Percentiles rank a stretch among this genome's conserved stretches.
Conservation (phyloP, 2,113 vertebrate genomes). For the Corvus hawaiiensis region DNA sequence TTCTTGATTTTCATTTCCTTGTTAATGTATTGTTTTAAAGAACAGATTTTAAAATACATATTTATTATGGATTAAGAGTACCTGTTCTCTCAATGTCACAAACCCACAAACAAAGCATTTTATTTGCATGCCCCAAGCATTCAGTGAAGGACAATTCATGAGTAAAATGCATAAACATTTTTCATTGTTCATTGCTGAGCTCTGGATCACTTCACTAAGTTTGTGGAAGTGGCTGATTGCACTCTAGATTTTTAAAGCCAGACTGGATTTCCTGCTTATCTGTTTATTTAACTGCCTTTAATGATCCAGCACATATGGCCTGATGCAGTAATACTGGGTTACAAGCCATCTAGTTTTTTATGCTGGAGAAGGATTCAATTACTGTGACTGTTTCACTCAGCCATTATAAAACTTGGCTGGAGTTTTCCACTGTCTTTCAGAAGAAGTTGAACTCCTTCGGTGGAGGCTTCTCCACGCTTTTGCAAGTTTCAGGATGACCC, state of each 20-base stretch:
- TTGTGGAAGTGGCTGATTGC: background rate
- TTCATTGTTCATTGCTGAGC: background rate
- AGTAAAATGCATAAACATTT: background rate
- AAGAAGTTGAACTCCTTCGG: background rate
- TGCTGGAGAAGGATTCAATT: background rate
- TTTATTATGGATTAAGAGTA: background rate
- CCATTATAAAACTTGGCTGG: background rate
- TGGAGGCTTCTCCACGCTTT: background rate
- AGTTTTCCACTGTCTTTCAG: background rate
- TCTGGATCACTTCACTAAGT: background rate
- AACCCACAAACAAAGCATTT: background rate
- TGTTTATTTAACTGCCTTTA: constrained; percentile 9
- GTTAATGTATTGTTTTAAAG: background rate
- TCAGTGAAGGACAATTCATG: background rate
- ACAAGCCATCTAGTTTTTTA: background rate
- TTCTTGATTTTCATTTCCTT: background rate
- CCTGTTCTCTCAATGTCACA: background rate
- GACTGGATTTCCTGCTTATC: constrained; percentile 5
- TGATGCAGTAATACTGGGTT: background rate
- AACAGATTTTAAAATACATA: background rate
- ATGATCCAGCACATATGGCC: background rate
- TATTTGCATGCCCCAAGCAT: background rate
- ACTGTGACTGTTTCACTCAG: background rate
- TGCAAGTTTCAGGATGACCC: background rate
- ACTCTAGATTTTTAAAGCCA: background rate